Evolutionary conservation across 2,888 invertebrate species (phyloP), one percentile per base, ranked within the genome.

Genomic region (Acleris laterana): DNA sequence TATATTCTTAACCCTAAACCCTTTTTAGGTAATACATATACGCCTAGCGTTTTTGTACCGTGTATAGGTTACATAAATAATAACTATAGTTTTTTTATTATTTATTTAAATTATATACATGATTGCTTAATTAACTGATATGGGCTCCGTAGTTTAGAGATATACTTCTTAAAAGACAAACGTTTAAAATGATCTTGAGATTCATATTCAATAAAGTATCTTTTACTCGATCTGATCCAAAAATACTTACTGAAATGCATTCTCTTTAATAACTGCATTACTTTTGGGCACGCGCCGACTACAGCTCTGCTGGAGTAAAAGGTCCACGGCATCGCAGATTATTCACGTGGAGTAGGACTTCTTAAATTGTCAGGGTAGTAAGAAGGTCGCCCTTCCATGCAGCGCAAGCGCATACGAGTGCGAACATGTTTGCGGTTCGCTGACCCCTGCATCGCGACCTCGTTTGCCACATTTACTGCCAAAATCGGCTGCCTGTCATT

Each of bases 341-440:
- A 52, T 65, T 64, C 69, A 74, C 70, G 71, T 75, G 66, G 72
- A 60, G 13, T 55, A 28, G 52, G 59, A 44, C 69, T 62, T 67
- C 69, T 68, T 57, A 67, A 75, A 70, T 76, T 69, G 70, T 72
- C 72, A 50, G 71, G 62, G 60, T 73, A 71, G 65, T 68, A 68
- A 70, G 72, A 77, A 76, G 78, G 75, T 78, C 71, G 71, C 65
- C 71, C 69, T 59, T 20, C 50, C 68, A 67, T 70, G 73, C 74
- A 73, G 71, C 74, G 77, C 75, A 78, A 70, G 77, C 77, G 81
- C 79, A 77, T 77, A 70, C 80, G 75, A 79, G 81, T 78, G 78
- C 78, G 73, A 78, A 79, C 79, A 76, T 79, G 78, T 76, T 38
- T 78, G 75, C 79, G 80, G 89, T 84, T 88, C 87, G 80, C 75